These are phyloP conservation scores for Erynnis tages DNA, from an alignment of 2,888 invertebrate genomes.

Conservation along the genomic window DNA sequence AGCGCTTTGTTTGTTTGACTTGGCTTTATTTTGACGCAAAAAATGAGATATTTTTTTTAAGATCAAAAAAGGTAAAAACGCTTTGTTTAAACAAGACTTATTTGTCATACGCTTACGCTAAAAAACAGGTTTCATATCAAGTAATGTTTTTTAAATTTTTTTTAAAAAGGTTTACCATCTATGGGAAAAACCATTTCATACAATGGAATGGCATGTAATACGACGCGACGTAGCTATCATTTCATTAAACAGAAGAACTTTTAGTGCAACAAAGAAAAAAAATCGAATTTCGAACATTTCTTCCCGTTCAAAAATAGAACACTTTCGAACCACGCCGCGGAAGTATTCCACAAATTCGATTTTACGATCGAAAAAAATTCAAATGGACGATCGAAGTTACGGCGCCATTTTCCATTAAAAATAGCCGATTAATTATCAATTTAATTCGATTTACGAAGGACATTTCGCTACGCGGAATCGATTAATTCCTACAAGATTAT, in stretches of 20 bases:
- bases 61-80: too few relatives aligned
- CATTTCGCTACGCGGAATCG: constrained; percentile 6
- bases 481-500: constrained; percentile 4
- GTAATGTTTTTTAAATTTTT: background rate
- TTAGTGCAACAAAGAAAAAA: constrained; percentile 11
- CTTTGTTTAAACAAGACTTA: too few relatives aligned
- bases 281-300: constrained; percentile 5
- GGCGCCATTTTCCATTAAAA: constrained; percentile 22
- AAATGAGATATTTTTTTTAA: too few relatives aligned
- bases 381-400: constrained; percentile 22
- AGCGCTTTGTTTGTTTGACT: background rate
- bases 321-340: constrained; percentile 17
- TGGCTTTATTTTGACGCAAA: background rate
- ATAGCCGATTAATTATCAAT: constrained; percentile 19
- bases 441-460: constrained; percentile 13
- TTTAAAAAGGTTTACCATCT: too few relatives aligned
- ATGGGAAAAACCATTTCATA: background rate
- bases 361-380: constrained; percentile 21
- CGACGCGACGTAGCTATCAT: background rate
- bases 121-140: too few relatives aligned
- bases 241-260: constrained; percentile 10
- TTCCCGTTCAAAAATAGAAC: constrained; percentile 27
- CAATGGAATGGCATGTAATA: background rate
- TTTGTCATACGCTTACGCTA: too few relatives aligned
- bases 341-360: constrained; percentile 25